Base-by-base conservation (phyloP, 2,797 vertebrate species). In the Simalia tracyae region DNA sequence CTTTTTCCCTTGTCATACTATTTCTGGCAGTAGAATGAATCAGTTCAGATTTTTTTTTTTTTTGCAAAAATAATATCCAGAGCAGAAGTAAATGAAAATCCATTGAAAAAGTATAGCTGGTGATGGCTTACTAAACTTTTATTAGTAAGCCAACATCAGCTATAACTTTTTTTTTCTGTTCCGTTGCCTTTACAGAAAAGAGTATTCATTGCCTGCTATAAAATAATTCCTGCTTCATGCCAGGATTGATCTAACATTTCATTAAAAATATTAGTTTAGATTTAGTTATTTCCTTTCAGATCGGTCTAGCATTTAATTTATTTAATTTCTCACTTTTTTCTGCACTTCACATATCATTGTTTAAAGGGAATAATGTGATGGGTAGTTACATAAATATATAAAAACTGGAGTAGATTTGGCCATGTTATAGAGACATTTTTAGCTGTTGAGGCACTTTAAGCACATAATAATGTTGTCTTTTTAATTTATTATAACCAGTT, bases 81-180 rank as follows among this genome's bases (percentile, higher is more conserved):
- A 68, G 31, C 6, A 31, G 81, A 93, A 94, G 36, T 46, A 10
- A 90, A 96, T 95, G 91, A 95, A 88, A 91, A 92, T 94, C 93
- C 76, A 66, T 89, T 88, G 91, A 24, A 46, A 57, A 86, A 26
- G 93, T 95, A 88, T 91, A 95, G 86, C 91, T 94, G 88, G 86
- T 63, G 87, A 92, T 94, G 93, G 89, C 42, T 92, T 94, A 93
- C 86, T 94, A 84, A 88, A 76, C 57, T 81, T 8, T 76, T 76
- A 46, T 46, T 81, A 81, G 50, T 54, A 54, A 54, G 50, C 50
- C 6, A 54, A 9, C 50, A 85, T 85, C 50, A 85, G 26, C 84
- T 17, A 54, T 86, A 15, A 50, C 72, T 46, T 57, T 31, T 68
- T 84, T 22, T 24, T 57, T 10, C 63, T 72, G 31, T 50, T 56